A percentile compares a stretch with the other conserved stretches of the same genome.
These are phyloP conservation scores for Miltochrista miniata DNA, from an alignment of 2,888 invertebrate species.

Conservation along the genomic window DNA sequence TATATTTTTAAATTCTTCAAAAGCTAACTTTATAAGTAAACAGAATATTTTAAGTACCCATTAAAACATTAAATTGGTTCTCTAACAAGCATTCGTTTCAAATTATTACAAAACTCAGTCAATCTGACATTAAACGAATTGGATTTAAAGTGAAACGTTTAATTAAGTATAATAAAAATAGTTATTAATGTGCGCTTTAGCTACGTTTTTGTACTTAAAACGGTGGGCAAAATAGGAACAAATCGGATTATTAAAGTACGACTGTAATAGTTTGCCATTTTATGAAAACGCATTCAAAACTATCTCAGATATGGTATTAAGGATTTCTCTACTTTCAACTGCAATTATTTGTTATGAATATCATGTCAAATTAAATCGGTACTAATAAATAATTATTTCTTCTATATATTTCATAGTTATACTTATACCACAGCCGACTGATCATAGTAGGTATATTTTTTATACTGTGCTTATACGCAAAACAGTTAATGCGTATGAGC, in stretches of 20 bases:
- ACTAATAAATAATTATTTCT: too few relatives aligned
- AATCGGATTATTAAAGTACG: constrained; percentile 51
- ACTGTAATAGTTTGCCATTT: constrained; percentile 65
- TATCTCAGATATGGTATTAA: too few relatives aligned
- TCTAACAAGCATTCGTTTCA: not conserved
- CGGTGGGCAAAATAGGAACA: constrained; percentile 26
- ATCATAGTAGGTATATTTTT: too few relatives aligned
- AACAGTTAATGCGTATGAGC: too few relatives aligned
- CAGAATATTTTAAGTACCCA: not conserved
- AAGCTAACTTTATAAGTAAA: too few relatives aligned
- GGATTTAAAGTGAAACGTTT: constrained; percentile 11
- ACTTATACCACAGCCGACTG: too few relatives aligned
- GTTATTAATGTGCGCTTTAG: constrained; percentile 7
- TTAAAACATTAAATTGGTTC: not conserved
- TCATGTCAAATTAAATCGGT: too few relatives aligned
- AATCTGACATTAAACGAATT: not conserved
- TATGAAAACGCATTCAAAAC: constrained; percentile 59
- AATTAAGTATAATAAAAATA: constrained; percentile 26
- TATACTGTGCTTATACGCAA: too few relatives aligned
- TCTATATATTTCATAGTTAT: too few relatives aligned
- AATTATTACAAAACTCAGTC: not conserved
- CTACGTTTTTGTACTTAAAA: constrained; percentile 25
- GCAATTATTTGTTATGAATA: too few relatives aligned
- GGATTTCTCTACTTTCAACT: too few relatives aligned
- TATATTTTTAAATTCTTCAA: too few relatives aligned